Base-by-base conservation (phyloP, 1,140 invertebrate genomes). In the Euwallacea similis region DNA sequence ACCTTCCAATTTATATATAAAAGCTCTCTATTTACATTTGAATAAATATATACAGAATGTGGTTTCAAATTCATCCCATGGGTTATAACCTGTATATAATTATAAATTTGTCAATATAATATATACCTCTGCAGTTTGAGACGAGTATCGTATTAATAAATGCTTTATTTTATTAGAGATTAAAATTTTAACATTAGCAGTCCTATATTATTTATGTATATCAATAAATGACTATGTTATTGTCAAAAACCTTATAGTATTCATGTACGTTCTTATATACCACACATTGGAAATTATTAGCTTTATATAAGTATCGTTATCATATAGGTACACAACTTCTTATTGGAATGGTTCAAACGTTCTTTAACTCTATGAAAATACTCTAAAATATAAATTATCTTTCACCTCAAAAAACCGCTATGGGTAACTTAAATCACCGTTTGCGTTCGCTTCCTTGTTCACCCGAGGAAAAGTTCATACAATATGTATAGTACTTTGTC, bases 191-290 rank as follows among this genome's bases (percentile, higher is more conserved):
- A 78, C 74, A 76, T 78, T 78, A 79, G 79, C 78, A 75, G 75
- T 79, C 77, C 76, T 77, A 76, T 74, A 79, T 77, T 73, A 74
- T 42, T 42, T 42, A 16, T 77, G 78, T 77, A 78, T 81, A 80
- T 80, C 44, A 63, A 42, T 77, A 80, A 80, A 81, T 78, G 76
- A 76, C 78, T 81, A 81, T 76, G 73, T 81, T 81, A 81, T 81
- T 81, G 80, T 81, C 80, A 81, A 81, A 80, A 80, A 75, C 73
- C 77, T 69, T 69, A 67, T 33, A 33, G 21, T 33, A 33, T 33
- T 33, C 21, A 33, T 79, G 64, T 69, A 53, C 50, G 65, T 72
- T 62, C 9, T 58, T 77, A 33, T 33, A 33, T 33, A 33, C 21
- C 76, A 75, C 77, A 80, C 76, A 78, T 75, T 77, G 78, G 77